Conservation (phyloP, 30 jellyfish, hydroid and myxozoan genomes). For the Turritopsis rubra region DNA sequence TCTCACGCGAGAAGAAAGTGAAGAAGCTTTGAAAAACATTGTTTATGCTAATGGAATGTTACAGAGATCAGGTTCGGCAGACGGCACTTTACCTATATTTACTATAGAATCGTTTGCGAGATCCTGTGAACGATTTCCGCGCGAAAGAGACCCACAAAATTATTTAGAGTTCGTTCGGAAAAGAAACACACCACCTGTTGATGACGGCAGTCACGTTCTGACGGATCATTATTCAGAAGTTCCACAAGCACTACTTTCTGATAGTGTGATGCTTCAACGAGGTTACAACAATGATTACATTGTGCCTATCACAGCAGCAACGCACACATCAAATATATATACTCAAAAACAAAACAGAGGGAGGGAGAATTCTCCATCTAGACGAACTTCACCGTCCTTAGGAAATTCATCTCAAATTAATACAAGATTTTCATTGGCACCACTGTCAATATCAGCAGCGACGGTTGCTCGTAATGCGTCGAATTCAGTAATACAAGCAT, state of each 20-base stretch:
- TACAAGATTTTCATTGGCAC: background rate
- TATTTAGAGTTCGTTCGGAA: background rate
- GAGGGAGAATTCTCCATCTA: background rate
- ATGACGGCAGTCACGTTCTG: background rate
- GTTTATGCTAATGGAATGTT: background rate
- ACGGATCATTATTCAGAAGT: background rate
- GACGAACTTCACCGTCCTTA: background rate
- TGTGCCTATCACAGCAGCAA: constrained; percentile 19
- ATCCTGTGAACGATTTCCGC: background rate
- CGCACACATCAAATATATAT: background rate
- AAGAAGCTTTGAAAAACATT: background rate
- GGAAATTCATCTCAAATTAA: constrained; percentile 3
- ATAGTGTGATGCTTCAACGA: constrained; percentile 26
- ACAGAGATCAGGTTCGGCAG: background rate
- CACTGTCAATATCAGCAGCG: constrained; percentile 7
- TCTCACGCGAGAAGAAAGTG: background rate
- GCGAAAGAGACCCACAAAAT: background rate
- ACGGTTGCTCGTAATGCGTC: background rate
- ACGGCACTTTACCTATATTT: background rate
- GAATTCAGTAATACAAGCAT: background rate
- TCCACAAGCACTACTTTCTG: background rate
- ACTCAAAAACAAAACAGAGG: background rate
- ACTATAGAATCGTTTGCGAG: constrained; percentile 9
- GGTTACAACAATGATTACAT: constrained; percentile 35
- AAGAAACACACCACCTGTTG: background rate